Evolutionary conservation across 2,113 vertebrate species (phyloP), one percentile per base, ranked within the genome.

Genomic region (Embiotoca jacksoni): DNA sequence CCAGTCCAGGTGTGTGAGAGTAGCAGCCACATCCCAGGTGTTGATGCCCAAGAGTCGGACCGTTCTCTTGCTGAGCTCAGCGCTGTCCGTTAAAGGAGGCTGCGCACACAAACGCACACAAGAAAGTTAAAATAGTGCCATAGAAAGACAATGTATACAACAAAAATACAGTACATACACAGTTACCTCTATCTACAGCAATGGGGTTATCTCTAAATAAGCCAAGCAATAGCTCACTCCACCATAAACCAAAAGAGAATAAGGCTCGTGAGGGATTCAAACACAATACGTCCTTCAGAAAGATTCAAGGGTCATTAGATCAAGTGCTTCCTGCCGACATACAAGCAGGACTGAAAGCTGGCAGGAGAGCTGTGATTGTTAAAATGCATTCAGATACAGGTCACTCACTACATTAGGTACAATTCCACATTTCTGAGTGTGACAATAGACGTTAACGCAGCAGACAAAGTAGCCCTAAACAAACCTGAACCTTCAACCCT

Each of bases 1-100:
- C 98, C 98, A 99, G 87, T 99, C 98, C 91, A 99, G 96, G 88
- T 96, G 96, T 64, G 98, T 99, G 81, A 99, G 94, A 61, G 97
- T 96, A 77, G 97, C 94, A 56, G 98, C 96, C 77, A 99, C 95
- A 81, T 99, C 97, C 98, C 98, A 99, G 35, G 97, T 99, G 94
- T 99, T 99, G 89, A 99, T 98, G 62, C 97, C 96, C 61, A 99
- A 90, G 92, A 99, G 96, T 83, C 96, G 95, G 61, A 97, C 94
- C 0, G 97, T 91, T 78, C 95, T 95, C 88, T 96, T 96, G 81
- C 96, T 96, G n/a, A 97, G 88, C 81, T 99, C 97, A 44, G 95
- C 95, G 56, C 95, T 97, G 93, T 98, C 97, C n/a, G 93, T 95
- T 87, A 98, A 93, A 0, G 97, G 96, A 73, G 92, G 97, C 98